These are phyloP conservation scores for Lagopus muta DNA, from an alignment of 2,113 vertebrate genomes.

Conservation along the genomic window DNA sequence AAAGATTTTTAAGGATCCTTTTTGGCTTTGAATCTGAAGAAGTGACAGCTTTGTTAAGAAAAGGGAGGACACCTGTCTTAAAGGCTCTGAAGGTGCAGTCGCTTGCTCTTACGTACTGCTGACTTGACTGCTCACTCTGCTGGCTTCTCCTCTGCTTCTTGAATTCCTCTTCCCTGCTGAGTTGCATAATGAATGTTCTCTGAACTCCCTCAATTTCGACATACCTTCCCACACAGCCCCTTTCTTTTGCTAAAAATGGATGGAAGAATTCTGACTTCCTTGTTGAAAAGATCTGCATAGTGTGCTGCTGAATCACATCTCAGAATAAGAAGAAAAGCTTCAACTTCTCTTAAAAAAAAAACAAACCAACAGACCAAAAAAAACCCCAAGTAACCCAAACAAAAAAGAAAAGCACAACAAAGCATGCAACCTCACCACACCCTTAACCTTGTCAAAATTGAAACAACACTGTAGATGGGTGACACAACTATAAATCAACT, in stretches of 20 bases:
- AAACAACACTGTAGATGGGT: background rate
- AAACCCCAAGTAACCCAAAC: background rate
- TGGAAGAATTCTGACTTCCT: background rate
- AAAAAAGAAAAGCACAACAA: background rate
- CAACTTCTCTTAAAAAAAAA: background rate
- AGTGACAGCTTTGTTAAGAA: background rate
- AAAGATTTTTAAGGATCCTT: background rate
- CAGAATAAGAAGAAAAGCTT: background rate
- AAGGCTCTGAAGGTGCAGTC: background rate
- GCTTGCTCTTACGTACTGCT: background rate
- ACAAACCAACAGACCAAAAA: too few relatives aligned
- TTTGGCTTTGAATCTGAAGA: background rate
- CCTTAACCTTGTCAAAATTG: accelerated
- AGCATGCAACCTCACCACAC: background rate
- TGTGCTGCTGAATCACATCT: slow-evolving; percentile 16
- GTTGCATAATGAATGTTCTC: slow-evolving; percentile 46
- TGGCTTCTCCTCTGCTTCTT: background rate
- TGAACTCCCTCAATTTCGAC: slow-evolving; percentile 49
- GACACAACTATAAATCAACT: background rate
- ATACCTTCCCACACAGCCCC: slow-evolving; percentile 42
- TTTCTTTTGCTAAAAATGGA: slow-evolving; percentile 49
- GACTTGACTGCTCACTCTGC: slow-evolving; percentile 41
- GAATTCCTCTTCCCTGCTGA: slow-evolving; percentile 15
- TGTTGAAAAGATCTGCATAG: background rate
- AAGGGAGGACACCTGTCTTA: background rate